Evolutionary conservation across 2,888 invertebrate genomes (phyloP), one percentile per base, ranked within the genome.

Genomic region (Anorthoa munda): DNA sequence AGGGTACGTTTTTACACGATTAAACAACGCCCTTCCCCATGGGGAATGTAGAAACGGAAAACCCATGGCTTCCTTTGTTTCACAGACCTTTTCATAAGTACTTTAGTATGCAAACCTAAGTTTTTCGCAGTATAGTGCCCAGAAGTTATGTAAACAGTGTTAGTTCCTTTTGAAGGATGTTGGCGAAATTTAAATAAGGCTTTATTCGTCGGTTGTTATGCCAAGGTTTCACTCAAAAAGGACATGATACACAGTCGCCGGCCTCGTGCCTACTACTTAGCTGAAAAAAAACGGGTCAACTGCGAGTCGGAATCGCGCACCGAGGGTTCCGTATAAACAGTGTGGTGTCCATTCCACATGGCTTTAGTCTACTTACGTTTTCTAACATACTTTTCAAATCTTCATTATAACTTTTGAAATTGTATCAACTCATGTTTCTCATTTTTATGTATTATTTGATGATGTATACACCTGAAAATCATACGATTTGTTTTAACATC

Each of bases 1-100:
- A 67, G 48, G 56, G 45, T 23, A 63, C 59, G 60, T 69, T 77
- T 84, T 76, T 68, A 72, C 74, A 66, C 70, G 66, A 83, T 74
- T 72, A 26, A 69, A 75, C 61, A 66, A 58, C 53, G 55, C 65
- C 45, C 53, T 48, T 56, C 3, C 39, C 31, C 51, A 50, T 45
- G 45, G 79, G 39, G 5, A 39, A 58, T 48, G 53, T 60, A 48
- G 70, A 64, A 70, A 56, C 45, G 23, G 13, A n/a, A 66, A 55
- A 39, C 26, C 60, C 55, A 68, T 61, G 39, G 39, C 17, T 48
- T 51, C 26, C 18, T 58, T 64, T 64, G 68, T 66, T 70, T 73
- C 39, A 50, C n/a, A 11, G 17, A 51, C 18, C 17, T 64, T 55
- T 45, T n/a, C 23, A n/a, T 31, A 31, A 39, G 23, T 50, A 74